A percentile compares a stretch with the other conserved stretches of the same genome.
Conservation (phyloP, 2,888 invertebrate genomes). For the Andrena marginata region DNA sequence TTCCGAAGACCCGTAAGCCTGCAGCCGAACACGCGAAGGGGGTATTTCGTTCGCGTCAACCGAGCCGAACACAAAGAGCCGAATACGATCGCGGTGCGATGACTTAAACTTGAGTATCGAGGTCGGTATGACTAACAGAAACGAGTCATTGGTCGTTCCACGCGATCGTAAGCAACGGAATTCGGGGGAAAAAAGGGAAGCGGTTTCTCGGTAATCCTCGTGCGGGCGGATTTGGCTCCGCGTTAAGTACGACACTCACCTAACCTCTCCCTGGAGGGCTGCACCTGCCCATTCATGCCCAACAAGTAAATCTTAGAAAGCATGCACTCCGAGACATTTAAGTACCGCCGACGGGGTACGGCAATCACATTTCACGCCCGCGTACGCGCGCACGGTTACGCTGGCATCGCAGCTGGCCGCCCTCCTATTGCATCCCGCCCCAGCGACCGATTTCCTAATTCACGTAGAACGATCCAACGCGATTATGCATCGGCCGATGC, state of each 20-base stretch:
- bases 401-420: not conserved
- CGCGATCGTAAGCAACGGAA: not conserved
- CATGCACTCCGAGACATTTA: conserved; percentile 46
- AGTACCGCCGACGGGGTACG: not conserved
- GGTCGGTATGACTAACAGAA: not conserved
- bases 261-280: conserved; percentile 82
- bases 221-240: not conserved
- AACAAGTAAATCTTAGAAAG: conserved; percentile 49
- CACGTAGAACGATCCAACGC: conserved; percentile 25
- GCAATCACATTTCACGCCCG: conserved; percentile 46
- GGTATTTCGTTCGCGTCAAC: not conserved
- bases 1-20: not conserved
- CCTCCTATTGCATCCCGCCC: conserved; percentile 12
- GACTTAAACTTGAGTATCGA: not conserved
- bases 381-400: conserved; percentile 2
- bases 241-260: conserved; percentile 72
- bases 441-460: conserved; percentile 8
- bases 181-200: not conserved
- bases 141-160: not conserved
- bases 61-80: not conserved
- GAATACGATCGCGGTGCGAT: too few relatives aligned
- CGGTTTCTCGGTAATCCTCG: not conserved
- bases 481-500: conserved; percentile 51
- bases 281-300: conserved; percentile 82
- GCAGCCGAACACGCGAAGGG: too few relatives aligned